Evolutionary conservation across 2,888 invertebrate species (phyloP), one percentile per base, ranked within the genome.

Genomic region (Frankliniella intonsa): DNA sequence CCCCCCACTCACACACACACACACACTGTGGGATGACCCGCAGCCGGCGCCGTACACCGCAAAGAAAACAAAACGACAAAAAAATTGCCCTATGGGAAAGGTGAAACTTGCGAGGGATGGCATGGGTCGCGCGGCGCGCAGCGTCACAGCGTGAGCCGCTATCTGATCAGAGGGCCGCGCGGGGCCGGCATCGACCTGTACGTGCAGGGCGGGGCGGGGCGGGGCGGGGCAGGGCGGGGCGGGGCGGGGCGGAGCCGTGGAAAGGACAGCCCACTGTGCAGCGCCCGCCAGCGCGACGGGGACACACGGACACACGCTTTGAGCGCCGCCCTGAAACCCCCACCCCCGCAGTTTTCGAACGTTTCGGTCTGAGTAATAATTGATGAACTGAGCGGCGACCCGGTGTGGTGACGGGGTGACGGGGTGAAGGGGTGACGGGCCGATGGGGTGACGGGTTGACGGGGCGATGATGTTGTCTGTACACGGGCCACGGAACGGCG

Each of bases 141-240:
- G 69, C 69, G 69, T 76, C 69, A 76, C 69, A 76, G 69, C 69
- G 25, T 7, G n/a, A 11, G 69, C 49, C 81, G 50, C 49, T 81
- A 80, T 76, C 81, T 25, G 81, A 81, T 79, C 79, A 81, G 81
- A 9, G 82, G 80, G 17, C 81, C 81, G 55, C 80, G 27, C 27
- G 55, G n/a, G 27, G 81, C n/a, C 80, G 80, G 81, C 82, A 17
- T 91, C 90, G 8, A 91, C 90, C 1, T 91, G 86, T 83, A 91
- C 86, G 84, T 85, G 85, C 80, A 89, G 86, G 84, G 90, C 89
- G 86, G 90, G 89, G 80, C 90, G 88, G n/a, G n/a, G n/a, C n/a
- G n/a, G n/a, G n/a, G n/a, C n/a, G 50, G 85, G 84, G 83, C 84
- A 85, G n/a, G 86, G 87, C 82, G 50, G 85, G 84, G 83, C 84